phyloP scores from a whole-genome alignment of 2,113 vertebrate genomes.

The Platichthys flesus region DNA sequence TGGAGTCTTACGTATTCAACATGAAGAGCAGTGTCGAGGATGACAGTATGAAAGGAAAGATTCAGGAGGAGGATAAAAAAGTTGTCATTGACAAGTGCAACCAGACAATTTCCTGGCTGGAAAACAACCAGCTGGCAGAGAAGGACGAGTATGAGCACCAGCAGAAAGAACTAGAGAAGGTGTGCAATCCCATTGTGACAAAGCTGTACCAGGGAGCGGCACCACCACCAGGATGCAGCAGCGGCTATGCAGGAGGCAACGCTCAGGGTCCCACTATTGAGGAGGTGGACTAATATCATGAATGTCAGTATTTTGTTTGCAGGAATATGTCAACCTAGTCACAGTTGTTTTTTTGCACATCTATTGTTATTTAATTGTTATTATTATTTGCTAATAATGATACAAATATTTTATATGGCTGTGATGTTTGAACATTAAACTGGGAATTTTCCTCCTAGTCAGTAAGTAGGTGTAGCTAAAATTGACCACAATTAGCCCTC shows the following conservation, averaged over 20 bases:
- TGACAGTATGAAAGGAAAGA: constrained; percentile 70
- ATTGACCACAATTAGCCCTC: too few relatives aligned
- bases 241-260: constrained; percentile 43
- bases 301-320: too few relatives aligned
- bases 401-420: too few relatives aligned
- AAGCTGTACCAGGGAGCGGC: constrained; percentile 71
- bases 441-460: too few relatives aligned
- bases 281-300: constrained; percentile 74
- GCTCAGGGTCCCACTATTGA: constrained; percentile 74
- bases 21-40: constrained; percentile 77
- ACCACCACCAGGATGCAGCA: constrained; percentile 47
- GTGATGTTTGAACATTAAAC: too few relatives aligned
- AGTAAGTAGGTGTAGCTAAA: too few relatives aligned
- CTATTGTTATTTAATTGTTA: too few relatives aligned
- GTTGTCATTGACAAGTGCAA: constrained; percentile 74
- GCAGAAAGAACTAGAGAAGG: constrained; percentile 74
- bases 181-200: constrained; percentile 71
- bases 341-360: too few relatives aligned
- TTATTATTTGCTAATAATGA: too few relatives aligned
- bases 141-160: constrained; percentile 76
- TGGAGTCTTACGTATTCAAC: constrained; percentile 76
- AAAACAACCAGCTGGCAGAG: constrained; percentile 78
- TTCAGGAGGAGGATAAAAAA: constrained; percentile 72
- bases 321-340: too few relatives aligned
- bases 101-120: constrained; percentile 73